These are phyloP conservation scores for Tricholauxania praeusta DNA, from an alignment of 2,888 invertebrate species.

Conservation along the genomic window DNA sequence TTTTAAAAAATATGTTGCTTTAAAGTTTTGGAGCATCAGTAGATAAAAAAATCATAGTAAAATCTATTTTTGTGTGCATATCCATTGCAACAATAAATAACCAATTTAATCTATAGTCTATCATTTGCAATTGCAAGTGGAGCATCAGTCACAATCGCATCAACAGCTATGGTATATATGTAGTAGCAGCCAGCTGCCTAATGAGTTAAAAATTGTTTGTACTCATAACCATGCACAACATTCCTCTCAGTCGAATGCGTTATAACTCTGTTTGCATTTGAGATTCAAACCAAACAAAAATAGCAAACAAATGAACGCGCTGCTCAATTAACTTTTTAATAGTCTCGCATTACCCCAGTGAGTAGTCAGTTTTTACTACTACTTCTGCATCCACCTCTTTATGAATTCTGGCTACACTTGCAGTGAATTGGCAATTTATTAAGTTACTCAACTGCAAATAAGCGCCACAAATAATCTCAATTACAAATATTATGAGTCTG, in stretches of 20 bases:
- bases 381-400: not conserved
- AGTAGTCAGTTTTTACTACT: not conserved
- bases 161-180: no score
- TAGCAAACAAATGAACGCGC: not conserved
- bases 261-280: conserved; percentile 2
- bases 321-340: conserved; percentile 6
- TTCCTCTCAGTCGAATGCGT: not conserved
- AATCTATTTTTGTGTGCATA: no score
- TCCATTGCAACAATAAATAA: no score
- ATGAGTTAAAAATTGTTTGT: conserved; percentile 10
- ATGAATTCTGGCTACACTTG: not conserved
- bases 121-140: no score
- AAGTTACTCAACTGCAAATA: not conserved
- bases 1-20: no score
- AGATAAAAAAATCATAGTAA: no score
- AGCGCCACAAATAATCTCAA: conserved; percentile 23
- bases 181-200: not conserved
- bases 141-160: no score
- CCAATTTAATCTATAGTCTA: no score
- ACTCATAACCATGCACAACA: not conserved
- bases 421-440: conserved; percentile 11
- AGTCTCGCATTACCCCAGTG: conserved; percentile 4
- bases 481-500: conserved; percentile 19
- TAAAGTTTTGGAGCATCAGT: no score
- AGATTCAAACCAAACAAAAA: not conserved